phyloP scores from a whole-genome alignment of 2,797 vertebrate genomes.

The Betta splendens region DNA sequence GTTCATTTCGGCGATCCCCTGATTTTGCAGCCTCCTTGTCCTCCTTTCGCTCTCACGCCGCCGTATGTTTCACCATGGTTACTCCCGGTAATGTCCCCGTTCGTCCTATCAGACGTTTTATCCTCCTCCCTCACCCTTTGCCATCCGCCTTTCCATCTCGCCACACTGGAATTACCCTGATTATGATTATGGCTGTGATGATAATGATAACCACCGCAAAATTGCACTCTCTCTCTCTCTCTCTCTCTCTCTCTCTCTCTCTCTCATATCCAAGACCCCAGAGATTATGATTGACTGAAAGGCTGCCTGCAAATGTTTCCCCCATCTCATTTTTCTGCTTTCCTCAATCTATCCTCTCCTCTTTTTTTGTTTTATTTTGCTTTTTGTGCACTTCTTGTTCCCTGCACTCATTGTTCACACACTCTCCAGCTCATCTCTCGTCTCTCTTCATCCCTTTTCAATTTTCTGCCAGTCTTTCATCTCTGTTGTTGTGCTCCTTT shows the following conservation, averaged over 20 bases:
- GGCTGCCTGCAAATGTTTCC: conserved; percentile 65
- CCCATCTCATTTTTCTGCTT: conserved; percentile 45
- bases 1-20: conserved; percentile 35
- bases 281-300: conserved; percentile 72
- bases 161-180: conserved; percentile 78
- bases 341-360: conserved; percentile 30
- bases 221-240: conserved; percentile 58
- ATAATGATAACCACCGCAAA: conserved; percentile 79
- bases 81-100: conserved; percentile 65
- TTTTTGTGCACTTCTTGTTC: conserved; percentile 39
- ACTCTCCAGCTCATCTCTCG: conserved; percentile 58
- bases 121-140: conserved; percentile 67
- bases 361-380: conserved; percentile 40
- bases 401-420: conserved; percentile 42
- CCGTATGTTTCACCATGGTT: conserved; percentile 56
- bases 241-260: conserved; percentile 47
- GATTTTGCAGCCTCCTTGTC: conserved; percentile 33
- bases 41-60: conserved; percentile 34
- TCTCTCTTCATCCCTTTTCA: conserved; percentile 68
- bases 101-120: conserved; percentile 70
- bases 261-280: conserved; percentile 66
- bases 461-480: conserved; percentile 73
- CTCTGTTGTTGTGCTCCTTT: conserved; percentile 68
- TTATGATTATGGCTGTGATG: conserved; percentile 79
- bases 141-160: conserved; percentile 69